Conservation (phyloP, 2,797 vertebrate species). For the Pagetopsis macropterus region DNA sequence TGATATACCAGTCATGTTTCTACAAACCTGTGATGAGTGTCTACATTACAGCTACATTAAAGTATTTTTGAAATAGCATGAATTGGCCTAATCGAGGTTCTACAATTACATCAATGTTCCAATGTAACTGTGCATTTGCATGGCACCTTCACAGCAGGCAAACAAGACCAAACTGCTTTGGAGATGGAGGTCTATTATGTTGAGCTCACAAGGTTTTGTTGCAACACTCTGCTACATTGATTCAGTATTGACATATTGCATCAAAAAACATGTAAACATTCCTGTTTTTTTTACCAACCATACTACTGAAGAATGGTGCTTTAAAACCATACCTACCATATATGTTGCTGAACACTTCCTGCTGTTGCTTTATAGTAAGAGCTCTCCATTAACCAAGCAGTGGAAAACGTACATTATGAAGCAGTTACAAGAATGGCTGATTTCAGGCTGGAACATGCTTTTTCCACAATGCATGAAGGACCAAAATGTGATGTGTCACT, state of each 20-base stretch:
- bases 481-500: neutral
- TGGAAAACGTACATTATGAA: neutral
- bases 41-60: constrained; percentile 15
- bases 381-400: neutral
- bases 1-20: constrained; percentile 20
- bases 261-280: neutral
- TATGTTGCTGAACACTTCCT: neutral
- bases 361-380: neutral
- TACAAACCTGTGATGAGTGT: constrained; percentile 29
- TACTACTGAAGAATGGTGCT: neutral
- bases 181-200: neutral
- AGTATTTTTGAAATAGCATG: constrained; percentile 43
- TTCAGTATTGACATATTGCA: neutral
- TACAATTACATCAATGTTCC: constrained; percentile 17
- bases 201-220: neutral
- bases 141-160: neutral
- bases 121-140: constrained; percentile 16
- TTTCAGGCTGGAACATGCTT: neutral
- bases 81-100: constrained; percentile 32
- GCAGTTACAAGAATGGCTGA: neutral
- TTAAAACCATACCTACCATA: neutral
- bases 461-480: neutral
- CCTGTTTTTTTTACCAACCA: neutral
- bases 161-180: neutral
- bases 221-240: neutral